phyloP scores from a whole-genome alignment of 2,113 vertebrate genomes.

The Oreotrochilus melanogaster region DNA sequence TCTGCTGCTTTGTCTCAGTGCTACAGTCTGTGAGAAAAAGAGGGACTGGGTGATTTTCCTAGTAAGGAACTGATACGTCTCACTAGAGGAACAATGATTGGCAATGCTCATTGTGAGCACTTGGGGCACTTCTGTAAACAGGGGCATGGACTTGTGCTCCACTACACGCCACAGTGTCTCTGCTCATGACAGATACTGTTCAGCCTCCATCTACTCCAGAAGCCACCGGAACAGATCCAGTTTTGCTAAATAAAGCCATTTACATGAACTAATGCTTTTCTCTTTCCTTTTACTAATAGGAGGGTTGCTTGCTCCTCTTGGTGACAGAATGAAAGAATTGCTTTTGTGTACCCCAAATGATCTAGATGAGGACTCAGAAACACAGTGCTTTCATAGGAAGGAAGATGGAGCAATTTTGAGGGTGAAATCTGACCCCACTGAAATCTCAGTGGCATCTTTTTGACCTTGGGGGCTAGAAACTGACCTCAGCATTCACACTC shows the following conservation, averaged over 20 bases:
- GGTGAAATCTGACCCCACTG: neutral
- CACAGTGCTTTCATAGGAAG: neutral
- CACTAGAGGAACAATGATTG: slow-evolving; percentile 48
- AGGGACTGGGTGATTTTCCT: slow-evolving; percentile 20
- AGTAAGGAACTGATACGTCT: neutral
- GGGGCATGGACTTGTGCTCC: slow-evolving; percentile 7
- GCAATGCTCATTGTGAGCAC: slow-evolving; percentile 1
- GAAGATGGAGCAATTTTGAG: neutral
- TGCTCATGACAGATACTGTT: neutral
- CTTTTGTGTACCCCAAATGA: neutral
- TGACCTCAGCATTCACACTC: neutral
- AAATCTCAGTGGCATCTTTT: neutral
- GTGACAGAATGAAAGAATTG: neutral
- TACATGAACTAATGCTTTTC: neutral
- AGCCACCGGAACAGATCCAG: neutral
- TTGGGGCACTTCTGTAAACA: slow-evolving; percentile 38
- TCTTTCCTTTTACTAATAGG: neutral
- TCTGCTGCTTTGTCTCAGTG: neutral
- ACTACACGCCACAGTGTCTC: slow-evolving; percentile 9
- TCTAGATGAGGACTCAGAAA: neutral
- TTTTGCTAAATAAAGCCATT: neutral
- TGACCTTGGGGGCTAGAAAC: neutral
- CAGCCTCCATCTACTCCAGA: neutral
- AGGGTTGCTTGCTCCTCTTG: neutral
- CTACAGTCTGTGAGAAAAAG: slow-evolving; percentile 42